Evolutionary conservation across 2,113 vertebrate genomes (phyloP).

Genomic region (Sapajus apella): DNA sequence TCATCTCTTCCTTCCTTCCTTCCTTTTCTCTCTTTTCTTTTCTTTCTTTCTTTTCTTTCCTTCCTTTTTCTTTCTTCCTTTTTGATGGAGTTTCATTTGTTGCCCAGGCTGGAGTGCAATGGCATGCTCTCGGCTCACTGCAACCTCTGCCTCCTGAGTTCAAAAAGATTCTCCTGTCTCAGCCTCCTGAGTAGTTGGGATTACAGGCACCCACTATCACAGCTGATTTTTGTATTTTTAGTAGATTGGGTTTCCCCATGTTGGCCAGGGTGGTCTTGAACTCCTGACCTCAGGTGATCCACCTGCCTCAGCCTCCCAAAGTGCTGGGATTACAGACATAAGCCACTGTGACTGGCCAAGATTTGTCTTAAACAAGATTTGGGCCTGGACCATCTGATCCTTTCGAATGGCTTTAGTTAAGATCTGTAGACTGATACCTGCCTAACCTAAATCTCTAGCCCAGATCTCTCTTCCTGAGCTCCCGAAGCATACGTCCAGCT

Average conservation of each 20-base stretch:
- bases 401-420: neutral
- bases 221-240: no score
- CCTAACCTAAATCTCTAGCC: neutral
- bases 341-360: neutral
- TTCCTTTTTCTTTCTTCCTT: no score
- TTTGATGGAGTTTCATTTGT: neutral
- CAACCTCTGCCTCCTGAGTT: neutral
- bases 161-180: neutral
- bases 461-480: neutral
- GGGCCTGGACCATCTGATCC: neutral
- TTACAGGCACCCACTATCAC: neutral
- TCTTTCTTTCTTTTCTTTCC: no score
- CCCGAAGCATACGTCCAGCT: neutral
- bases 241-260: no score
- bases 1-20: neutral
- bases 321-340: neutral
- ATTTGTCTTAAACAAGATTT: no score
- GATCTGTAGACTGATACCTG: neutral
- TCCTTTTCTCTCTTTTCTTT: no score
- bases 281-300: neutral
- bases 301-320: neutral
- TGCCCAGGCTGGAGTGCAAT: neutral
- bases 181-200: neutral
- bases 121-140: neutral
- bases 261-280: no score